phyloP scores from a whole-genome alignment of 2,113 vertebrate genomes.

The Pedetes capensis region DNA sequence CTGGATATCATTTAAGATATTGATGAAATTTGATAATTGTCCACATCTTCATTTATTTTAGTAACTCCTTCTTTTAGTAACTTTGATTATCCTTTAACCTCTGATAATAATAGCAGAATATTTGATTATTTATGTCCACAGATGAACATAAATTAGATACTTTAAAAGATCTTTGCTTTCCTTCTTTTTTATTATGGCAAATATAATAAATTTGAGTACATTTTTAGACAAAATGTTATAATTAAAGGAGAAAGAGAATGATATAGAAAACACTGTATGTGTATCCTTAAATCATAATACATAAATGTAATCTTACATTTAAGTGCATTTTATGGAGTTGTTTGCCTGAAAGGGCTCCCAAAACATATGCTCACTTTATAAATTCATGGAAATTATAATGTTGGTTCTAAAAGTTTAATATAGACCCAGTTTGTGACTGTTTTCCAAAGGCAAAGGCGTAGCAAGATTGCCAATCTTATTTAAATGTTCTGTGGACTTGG shows the following conservation, averaged over 20 bases:
- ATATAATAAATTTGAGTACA: not conserved
- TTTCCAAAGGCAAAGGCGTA: not conserved
- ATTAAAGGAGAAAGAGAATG: not conserved
- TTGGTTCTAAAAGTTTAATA: not conserved
- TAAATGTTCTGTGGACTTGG: not conserved
- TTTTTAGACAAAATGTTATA: constrained; percentile 14
- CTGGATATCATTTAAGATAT: not conserved
- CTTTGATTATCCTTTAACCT: not conserved
- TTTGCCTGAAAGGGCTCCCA: not conserved
- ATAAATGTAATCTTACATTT: not conserved
- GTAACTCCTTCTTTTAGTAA: not conserved
- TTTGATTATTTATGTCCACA: not conserved
- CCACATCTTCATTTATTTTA: not conserved
- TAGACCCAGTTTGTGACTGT: not conserved
- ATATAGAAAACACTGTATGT: not conserved
- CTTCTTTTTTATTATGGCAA: not conserved
- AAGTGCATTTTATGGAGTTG: not conserved
- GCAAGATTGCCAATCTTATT: not conserved
- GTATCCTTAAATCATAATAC: not conserved
- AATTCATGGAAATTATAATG: not conserved
- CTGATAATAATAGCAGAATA: constrained; percentile 18
- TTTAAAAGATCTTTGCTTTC: not conserved
- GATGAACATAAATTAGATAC: constrained; percentile 8
- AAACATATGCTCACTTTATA: not conserved
- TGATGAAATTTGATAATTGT: constrained; percentile 12